Evolutionary conservation across 1,140 invertebrate genomes (phyloP).

Genomic region (Spodoptera litura): DNA sequence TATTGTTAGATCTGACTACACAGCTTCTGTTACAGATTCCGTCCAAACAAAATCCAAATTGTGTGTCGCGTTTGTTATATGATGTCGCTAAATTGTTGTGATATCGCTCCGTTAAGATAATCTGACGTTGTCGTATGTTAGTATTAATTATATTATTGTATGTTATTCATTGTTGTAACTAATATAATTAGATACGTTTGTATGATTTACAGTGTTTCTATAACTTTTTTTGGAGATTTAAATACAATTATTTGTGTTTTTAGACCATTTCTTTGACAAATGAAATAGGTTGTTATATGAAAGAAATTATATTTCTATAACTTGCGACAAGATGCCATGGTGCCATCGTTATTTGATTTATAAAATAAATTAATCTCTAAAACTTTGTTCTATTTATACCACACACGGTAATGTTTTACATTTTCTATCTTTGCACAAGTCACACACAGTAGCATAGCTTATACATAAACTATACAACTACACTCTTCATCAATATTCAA

Average conservation of each 20-base stretch:
- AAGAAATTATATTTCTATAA: constrained; percentile 62
- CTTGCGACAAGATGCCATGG: constrained; percentile 27
- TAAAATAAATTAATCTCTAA: constrained; percentile 28
- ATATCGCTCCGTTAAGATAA: constrained; percentile 59
- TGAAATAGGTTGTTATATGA: constrained; percentile 40
- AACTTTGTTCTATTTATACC: constrained; percentile 7
- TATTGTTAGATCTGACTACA: constrained; percentile 10
- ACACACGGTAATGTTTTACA: not conserved
- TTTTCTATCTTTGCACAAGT: not conserved
- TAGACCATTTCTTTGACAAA: constrained; percentile 43
- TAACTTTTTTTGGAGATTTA: constrained; percentile 75
- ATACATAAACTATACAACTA: too few relatives aligned
- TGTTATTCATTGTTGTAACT: constrained; percentile 66
- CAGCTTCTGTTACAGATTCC: not conserved
- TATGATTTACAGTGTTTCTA: constrained; percentile 81
- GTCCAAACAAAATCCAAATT: constrained; percentile 49
- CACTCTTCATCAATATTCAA: too few relatives aligned
- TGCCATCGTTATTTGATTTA: constrained; percentile 19
- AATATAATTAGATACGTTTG: constrained; percentile 76
- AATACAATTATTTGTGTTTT: constrained; percentile 71
- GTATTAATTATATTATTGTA: constrained; percentile 66
- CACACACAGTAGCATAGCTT: not conserved
- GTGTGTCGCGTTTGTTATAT: constrained; percentile 30
- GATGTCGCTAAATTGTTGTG: constrained; percentile 59
- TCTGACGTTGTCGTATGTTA: constrained; percentile 63